Evolutionary conservation across 2,888 invertebrate genomes (phyloP).

Genomic region (Chymomyza fuscimana): DNA sequence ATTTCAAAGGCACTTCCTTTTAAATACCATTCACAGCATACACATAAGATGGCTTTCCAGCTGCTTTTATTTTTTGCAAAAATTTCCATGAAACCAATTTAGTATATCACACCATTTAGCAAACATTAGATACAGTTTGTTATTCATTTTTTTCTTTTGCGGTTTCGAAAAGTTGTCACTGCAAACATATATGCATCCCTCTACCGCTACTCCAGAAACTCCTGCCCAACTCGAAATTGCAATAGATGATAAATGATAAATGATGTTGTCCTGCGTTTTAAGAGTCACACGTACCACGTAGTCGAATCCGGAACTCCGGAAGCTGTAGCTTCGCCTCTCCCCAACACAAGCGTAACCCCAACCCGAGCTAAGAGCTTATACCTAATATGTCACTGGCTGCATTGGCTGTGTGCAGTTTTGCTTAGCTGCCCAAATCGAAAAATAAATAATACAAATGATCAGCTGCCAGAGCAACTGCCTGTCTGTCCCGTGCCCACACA

Average conservation of each 20-base stretch:
- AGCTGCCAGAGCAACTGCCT: slow-evolving; percentile 29
- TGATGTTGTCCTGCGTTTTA: slow-evolving; percentile 46
- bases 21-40: no score
- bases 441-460: slow-evolving; percentile 71
- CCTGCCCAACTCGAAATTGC: slow-evolving; percentile 52
- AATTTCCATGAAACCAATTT: not conserved
- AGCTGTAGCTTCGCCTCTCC: not conserved
- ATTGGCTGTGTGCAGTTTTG: slow-evolving; percentile 33
- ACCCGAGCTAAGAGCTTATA: slow-evolving; percentile 36
- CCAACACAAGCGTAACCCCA: slow-evolving; percentile 6
- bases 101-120: not conserved
- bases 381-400: slow-evolving; percentile 64
- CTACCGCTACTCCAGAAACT: not conserved
- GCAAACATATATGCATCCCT: not conserved
- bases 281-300: not conserved
- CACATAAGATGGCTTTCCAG: not conserved
- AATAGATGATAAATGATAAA: slow-evolving; percentile 69
- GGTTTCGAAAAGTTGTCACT: not conserved
- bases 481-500: not conserved
- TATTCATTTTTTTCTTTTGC: not conserved
- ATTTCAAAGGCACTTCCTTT: no score
- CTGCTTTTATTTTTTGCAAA: not conserved
- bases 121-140: not conserved
- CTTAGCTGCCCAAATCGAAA: slow-evolving; percentile 63
- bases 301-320: not conserved